Evolutionary conservation across 1,140 invertebrate species (phyloP).

Genomic region (Drosophila pectinifera): DNA sequence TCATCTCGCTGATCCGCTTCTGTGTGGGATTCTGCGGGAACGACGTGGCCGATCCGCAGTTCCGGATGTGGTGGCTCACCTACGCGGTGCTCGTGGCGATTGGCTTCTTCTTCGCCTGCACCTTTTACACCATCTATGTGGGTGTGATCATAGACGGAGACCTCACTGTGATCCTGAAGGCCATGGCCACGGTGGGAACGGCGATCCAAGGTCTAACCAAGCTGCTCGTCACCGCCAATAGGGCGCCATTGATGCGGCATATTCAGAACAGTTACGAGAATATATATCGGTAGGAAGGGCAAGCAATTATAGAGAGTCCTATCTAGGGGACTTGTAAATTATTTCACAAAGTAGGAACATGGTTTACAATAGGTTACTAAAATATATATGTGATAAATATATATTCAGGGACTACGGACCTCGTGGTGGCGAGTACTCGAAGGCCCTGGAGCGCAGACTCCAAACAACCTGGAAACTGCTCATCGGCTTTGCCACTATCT

Average conservation of each 20-base stretch:
- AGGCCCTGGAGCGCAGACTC: constrained; percentile 49
- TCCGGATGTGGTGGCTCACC: constrained; percentile 54
- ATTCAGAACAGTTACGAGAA: constrained; percentile 44
- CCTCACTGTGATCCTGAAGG: constrained; percentile 59
- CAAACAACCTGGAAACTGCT: constrained; percentile 43
- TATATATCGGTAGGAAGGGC: constrained; percentile 45
- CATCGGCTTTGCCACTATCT: constrained; percentile 26
- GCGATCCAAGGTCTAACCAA: constrained; percentile 51
- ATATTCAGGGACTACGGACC: constrained; percentile 43
- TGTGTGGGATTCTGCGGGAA: constrained; percentile 56
- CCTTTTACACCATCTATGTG: constrained; percentile 61
- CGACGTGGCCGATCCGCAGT: constrained; percentile 56
- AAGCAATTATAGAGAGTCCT: too few species aligned
- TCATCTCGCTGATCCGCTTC: constrained; percentile 49
- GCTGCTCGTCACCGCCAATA: constrained; percentile 13
- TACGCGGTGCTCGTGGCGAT: constrained; percentile 37
- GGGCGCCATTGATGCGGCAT: constrained; percentile 11
- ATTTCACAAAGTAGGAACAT: too few species aligned
- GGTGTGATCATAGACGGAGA: constrained; percentile 44
- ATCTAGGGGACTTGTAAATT: too few species aligned
- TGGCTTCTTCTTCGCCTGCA: constrained; percentile 44
- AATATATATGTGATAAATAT: too few species aligned
- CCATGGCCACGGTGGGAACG: constrained; percentile 38
- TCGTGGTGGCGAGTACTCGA: constrained; percentile 36
- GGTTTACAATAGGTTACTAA: too few species aligned